phyloP scores from a whole-genome alignment of 1,140 invertebrate genomes.

The Caerostris darwini region DNA sequence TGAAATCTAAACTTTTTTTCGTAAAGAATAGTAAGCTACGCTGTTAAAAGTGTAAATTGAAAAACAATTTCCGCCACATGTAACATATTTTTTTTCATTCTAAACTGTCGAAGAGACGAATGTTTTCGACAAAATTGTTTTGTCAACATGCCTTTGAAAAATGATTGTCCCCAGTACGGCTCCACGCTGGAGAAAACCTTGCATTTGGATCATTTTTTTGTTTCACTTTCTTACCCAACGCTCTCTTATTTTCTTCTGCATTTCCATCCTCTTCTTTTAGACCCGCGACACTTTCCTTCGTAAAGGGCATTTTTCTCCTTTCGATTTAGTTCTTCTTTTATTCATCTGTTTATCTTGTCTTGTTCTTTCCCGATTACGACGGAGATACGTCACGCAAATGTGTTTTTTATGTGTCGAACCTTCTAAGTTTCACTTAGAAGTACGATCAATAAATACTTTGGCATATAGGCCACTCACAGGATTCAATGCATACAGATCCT shows the following conservation, averaged over 20 bases:
- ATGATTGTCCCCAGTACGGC: slow-evolving; percentile 24
- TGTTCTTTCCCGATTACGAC: slow-evolving; percentile 22
- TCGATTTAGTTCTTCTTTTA: slow-evolving; percentile 33
- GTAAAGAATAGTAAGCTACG: too few relatives aligned
- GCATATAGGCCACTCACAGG: not conserved
- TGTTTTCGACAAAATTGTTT: slow-evolving; percentile 68
- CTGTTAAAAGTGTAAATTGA: slow-evolving; percentile 15
- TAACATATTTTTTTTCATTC: not conserved
- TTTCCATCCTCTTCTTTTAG: slow-evolving; percentile 60
- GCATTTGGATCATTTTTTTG: slow-evolving; percentile 24
- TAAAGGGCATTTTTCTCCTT: slow-evolving; percentile 52
- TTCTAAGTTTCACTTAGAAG: slow-evolving; percentile 27
- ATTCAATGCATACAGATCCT: not conserved
- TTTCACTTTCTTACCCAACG: not conserved
- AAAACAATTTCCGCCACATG: slow-evolving; percentile 39
- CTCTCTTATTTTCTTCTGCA: slow-evolving; percentile 22
- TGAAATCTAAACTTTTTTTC: too few relatives aligned
- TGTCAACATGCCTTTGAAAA: slow-evolving; percentile 72
- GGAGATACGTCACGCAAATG: slow-evolving; percentile 35
- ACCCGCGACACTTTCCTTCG: slow-evolving; percentile 49
- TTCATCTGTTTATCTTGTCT: slow-evolving; percentile 47
- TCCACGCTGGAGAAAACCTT: slow-evolving; percentile 46
- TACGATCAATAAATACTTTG: slow-evolving; percentile 42
- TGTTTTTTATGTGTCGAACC: slow-evolving; percentile 51
- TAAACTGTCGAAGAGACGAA: slow-evolving; percentile 23